Conservation (phyloP, 2,797 vertebrate species). For the Heliangelus exortis region DNA sequence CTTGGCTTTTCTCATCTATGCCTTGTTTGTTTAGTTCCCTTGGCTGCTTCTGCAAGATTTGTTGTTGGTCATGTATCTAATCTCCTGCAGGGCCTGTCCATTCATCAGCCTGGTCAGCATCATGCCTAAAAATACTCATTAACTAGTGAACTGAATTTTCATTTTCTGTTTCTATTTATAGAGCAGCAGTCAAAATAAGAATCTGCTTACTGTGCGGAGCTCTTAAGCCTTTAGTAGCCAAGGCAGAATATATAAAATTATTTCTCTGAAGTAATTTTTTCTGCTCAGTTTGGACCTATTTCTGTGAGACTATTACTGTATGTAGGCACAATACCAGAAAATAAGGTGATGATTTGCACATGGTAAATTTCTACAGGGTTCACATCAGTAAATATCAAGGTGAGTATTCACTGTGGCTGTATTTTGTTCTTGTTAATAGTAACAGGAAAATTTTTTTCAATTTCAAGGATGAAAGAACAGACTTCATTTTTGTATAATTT, state of each 20-base stretch:
- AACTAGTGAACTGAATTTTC: constrained; percentile 54
- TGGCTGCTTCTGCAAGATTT: constrained; percentile 38
- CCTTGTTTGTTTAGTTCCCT: background rate
- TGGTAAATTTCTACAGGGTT: background rate
- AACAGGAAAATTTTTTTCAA: background rate
- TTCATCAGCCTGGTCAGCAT: constrained; percentile 17
- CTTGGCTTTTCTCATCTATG: background rate
- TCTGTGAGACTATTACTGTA: background rate
- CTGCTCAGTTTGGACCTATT: background rate
- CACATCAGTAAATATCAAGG: background rate
- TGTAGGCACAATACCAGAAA: background rate
- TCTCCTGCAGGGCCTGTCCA: background rate
- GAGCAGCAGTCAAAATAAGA: constrained; percentile 54
- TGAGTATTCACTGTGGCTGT: background rate
- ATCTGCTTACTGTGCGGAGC: constrained; percentile 45
- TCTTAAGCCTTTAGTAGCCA: constrained; percentile 47
- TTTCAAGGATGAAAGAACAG: background rate
- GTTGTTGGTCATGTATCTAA: constrained; percentile 6
- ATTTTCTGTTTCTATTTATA: constrained; percentile 60
- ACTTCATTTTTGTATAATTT: background rate
- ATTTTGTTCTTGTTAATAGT: background rate
- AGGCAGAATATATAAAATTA: background rate
- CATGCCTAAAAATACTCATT: constrained; percentile 29
- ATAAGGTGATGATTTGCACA: background rate
- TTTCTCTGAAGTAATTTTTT: background rate